Percentiles rank a stretch among this genome's conserved stretches.
phyloP scores from a whole-genome alignment of 2,888 invertebrate genomes.

The Cheiracanthium punctorium region DNA sequence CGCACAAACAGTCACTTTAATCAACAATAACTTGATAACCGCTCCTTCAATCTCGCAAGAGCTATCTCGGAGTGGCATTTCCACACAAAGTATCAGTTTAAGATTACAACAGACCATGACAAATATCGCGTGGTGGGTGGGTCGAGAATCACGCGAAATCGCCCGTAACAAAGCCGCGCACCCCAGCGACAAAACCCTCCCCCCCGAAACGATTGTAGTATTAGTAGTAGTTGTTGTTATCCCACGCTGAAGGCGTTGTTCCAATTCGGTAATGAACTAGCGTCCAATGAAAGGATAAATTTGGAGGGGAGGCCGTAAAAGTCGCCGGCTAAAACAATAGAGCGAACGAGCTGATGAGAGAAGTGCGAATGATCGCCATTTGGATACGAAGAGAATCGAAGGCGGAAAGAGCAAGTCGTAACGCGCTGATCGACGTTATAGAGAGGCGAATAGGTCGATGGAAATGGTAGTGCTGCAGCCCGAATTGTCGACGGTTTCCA shows the following conservation, averaged over 20 bases:
- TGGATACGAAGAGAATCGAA: neutral
- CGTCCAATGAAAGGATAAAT: neutral
- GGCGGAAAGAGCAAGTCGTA: neutral
- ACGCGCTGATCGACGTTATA: neutral
- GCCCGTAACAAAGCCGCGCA: neutral
- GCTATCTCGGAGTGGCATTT: neutral
- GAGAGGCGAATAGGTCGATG: neutral
- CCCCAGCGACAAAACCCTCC: neutral
- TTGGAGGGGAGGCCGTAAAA: neutral
- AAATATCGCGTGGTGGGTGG: neutral
- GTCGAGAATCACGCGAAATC: neutral
- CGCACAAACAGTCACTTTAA: too few species aligned
- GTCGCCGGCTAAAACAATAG: neutral
- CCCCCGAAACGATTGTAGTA: too few species aligned
- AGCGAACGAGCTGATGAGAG: neutral
- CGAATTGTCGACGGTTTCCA: too few species aligned
- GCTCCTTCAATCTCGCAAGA: too few species aligned
- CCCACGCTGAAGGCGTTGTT: neutral
- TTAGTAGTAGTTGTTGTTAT: too few species aligned
- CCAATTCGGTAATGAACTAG: neutral
- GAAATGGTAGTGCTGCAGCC: too few species aligned
- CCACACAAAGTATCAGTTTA: neutral
- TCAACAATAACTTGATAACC: too few species aligned
- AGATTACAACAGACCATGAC: neutral
- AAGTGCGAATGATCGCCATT: neutral